Evolutionary conservation across 1,140 invertebrate species (phyloP).

Genomic region (Drosophila pseudoananassae): DNA sequence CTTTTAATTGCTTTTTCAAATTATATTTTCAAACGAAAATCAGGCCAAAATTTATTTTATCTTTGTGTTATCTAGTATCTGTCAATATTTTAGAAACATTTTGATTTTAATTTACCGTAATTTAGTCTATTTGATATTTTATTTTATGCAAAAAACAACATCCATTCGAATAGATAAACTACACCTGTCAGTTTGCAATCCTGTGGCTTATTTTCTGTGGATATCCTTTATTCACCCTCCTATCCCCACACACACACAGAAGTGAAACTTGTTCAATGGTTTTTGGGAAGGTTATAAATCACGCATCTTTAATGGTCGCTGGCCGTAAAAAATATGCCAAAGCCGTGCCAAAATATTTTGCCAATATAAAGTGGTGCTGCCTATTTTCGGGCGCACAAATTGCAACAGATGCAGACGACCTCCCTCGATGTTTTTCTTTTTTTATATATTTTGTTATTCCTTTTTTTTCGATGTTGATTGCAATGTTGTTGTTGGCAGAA

Average conservation of each 20-base stretch:
- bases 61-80: not conserved
- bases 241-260: conserved; percentile 9
- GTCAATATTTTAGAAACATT: not conserved
- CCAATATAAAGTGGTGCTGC: conserved; percentile 40
- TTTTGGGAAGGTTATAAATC: conserved; percentile 56
- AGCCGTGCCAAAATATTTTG: conserved; percentile 48
- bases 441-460: conserved; percentile 4
- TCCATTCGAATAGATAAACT: not conserved
- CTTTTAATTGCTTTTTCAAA: conserved; percentile 1
- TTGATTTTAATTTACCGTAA: not conserved
- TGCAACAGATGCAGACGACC: conserved; percentile 63
- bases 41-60: not conserved
- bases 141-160: not conserved
- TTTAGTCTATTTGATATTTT: not conserved
- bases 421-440: conserved; percentile 8
- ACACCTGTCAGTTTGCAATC: not conserved
- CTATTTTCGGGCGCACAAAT: conserved; percentile 65
- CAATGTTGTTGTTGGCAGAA: conserved; percentile 62
- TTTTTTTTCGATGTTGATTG: conserved; percentile 33
- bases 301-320: conserved; percentile 62
- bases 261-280: conserved; percentile 27
- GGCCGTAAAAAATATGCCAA: conserved; percentile 42
- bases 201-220: conserved; percentile 16
- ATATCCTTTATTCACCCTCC: conserved; percentile 5
- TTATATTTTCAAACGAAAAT: not conserved